These are phyloP conservation scores for Tetragnatha montana DNA, from an alignment of 2,888 invertebrate genomes.

Conservation along the genomic window DNA sequence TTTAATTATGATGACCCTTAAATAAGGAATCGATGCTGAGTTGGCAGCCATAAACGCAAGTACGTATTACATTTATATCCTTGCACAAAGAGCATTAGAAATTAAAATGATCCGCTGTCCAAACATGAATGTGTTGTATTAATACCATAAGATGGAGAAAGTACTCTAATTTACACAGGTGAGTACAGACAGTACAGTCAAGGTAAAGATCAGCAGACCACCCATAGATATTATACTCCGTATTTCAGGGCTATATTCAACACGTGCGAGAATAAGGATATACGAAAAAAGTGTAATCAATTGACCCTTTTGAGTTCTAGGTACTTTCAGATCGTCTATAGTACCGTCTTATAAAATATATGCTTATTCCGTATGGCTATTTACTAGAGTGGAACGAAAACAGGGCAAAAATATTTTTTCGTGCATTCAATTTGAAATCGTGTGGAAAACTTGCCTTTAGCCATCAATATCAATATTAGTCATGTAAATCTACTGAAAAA, in stretches of 20 bases:
- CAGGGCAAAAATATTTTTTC: too few relatives aligned
- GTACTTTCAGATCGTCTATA: too few relatives aligned
- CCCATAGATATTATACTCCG: not conserved
- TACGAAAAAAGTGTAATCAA: too few relatives aligned
- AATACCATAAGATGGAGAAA: not conserved
- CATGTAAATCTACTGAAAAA: too few relatives aligned
- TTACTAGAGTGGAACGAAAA: too few relatives aligned
- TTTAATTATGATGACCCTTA: not conserved
- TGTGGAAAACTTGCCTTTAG: too few relatives aligned
- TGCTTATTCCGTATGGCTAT: too few relatives aligned
- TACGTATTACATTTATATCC: not conserved
- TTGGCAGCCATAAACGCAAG: not conserved
- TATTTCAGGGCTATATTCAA: not conserved
- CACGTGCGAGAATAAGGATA: too few relatives aligned
- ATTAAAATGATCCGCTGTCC: slow-evolving; percentile 3
- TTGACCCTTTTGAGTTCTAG: too few relatives aligned
- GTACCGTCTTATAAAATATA: too few relatives aligned
- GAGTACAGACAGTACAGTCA: not conserved
- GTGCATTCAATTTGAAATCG: too few relatives aligned
- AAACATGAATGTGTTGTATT: not conserved
- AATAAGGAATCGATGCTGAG: not conserved
- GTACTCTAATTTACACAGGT: not conserved
- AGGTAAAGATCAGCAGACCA: not conserved
- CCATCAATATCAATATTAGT: too few relatives aligned
- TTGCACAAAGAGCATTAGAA: not conserved